Evolutionary conservation across 2,797 vertebrate species (phyloP).

Genomic region (Lithobates pipiens): DNA sequence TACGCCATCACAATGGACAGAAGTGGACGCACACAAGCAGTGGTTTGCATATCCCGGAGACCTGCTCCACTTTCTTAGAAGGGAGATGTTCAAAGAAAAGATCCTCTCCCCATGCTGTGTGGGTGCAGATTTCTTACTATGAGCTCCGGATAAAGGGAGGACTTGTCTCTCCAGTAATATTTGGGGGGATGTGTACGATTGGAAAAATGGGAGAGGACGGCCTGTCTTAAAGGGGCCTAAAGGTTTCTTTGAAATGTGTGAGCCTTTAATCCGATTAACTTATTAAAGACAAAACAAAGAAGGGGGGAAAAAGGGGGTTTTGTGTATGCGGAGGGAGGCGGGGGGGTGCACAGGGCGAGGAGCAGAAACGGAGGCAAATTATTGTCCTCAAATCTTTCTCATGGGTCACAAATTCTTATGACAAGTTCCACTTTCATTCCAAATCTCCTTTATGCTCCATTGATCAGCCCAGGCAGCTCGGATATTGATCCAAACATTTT

Average conservation of each 20-base stretch:
- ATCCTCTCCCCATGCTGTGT: neutral
- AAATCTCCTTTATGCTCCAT: constrained; percentile 51
- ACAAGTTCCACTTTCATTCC: constrained; percentile 54
- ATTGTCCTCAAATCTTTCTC: constrained; percentile 60
- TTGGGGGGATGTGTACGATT: constrained; percentile 39
- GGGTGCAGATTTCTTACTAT: constrained; percentile 21
- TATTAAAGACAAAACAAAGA: constrained; percentile 59
- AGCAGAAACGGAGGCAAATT: constrained; percentile 47
- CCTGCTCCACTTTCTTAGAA: neutral
- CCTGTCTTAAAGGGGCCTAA: constrained; percentile 41
- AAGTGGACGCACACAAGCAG: neutral
- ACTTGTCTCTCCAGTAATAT: constrained; percentile 39
- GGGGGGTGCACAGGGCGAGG: constrained; percentile 37
- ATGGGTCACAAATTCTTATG: constrained; percentile 60
- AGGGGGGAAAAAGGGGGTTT: constrained; percentile 14
- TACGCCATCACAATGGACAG: neutral
- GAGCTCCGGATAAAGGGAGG: constrained; percentile 15
- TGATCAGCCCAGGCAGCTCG: constrained; percentile 44
- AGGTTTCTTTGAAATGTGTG: constrained; percentile 60
- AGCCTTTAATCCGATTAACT: constrained; percentile 61
- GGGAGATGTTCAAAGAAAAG: neutral
- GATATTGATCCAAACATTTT: constrained; percentile 55
- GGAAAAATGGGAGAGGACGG: constrained; percentile 13
- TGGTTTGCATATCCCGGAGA: neutral
- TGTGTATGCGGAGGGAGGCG: constrained; percentile 28